phyloP scores from a whole-genome alignment of 92 coral and sea anemone species.

The Actinernus sp. region DNA sequence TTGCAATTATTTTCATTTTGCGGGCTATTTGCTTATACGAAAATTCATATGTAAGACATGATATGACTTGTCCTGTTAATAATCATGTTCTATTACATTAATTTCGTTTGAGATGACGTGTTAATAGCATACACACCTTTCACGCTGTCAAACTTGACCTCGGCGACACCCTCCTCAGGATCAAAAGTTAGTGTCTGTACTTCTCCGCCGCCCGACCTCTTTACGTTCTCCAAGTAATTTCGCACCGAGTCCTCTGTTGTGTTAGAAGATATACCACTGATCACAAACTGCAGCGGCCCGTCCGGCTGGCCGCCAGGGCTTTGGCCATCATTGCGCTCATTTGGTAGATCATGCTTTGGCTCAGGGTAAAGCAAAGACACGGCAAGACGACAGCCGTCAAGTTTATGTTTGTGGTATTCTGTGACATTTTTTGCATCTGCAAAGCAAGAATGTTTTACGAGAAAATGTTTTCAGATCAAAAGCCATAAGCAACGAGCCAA shows the following conservation, averaged over 20 bases:
- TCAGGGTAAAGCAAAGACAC: background rate
- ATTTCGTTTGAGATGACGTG: no score
- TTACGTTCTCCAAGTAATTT: slow-evolving; percentile 60
- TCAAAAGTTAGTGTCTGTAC: slow-evolving; percentile 23
- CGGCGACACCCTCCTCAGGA: slow-evolving; percentile 29
- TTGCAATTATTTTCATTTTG: no score
- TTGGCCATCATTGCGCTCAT: background rate
- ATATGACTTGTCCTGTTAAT: no score
- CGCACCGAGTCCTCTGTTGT: slow-evolving; percentile 54
- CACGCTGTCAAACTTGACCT: slow-evolving; percentile 31
- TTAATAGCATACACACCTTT: slow-evolving; percentile 56
- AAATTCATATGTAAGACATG: no score
- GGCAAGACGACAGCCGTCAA: background rate
- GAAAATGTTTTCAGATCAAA: no score
- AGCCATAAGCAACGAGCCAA: no score
- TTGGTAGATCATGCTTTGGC: background rate
- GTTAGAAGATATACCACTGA: slow-evolving; percentile 50
- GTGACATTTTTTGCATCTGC: slow-evolving; percentile 4
- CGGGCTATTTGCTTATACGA: no score
- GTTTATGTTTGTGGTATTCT: background rate
- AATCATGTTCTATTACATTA: no score
- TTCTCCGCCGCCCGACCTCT: slow-evolving; percentile 73
- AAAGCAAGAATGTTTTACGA: no score
- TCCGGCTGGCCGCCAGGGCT: background rate
- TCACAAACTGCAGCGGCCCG: slow-evolving; percentile 22